Conservation (phyloP, 2,797 vertebrate genomes). For the Tangara arthus region DNA sequence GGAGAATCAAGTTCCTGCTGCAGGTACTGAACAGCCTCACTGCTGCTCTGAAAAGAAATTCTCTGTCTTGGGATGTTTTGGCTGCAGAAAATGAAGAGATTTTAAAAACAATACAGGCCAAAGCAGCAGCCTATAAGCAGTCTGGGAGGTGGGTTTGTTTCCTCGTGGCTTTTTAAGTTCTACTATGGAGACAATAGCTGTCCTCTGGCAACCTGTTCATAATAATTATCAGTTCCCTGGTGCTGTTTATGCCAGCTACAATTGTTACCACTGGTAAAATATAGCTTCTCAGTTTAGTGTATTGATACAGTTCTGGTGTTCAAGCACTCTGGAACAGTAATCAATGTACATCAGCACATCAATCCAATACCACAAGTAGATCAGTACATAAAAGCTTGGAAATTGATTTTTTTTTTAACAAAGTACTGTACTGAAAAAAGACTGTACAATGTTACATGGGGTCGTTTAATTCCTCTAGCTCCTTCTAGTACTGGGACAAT, state of each 20-base stretch:
- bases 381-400: background rate
- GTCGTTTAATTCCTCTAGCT: background rate
- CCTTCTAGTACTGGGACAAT: background rate
- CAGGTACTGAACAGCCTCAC: background rate
- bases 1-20: background rate
- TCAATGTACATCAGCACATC: background rate
- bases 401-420: background rate
- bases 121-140: background rate
- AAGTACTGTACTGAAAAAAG: background rate
- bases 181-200: background rate
- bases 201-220: background rate
- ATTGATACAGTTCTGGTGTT: background rate
- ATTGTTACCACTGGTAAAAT: background rate
- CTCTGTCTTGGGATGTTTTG: background rate
- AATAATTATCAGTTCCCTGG: background rate
- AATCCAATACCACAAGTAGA: background rate
- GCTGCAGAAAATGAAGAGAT: background rate
- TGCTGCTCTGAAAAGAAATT: background rate
- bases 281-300: background rate
- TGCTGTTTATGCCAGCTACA: background rate
- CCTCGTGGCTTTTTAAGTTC: background rate
- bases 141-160: background rate
- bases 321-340: background rate
- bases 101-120: background rate
- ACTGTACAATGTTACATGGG: fast-evolving